Evolutionary conservation across 2,888 invertebrate genomes (phyloP), one percentile per base, ranked within the genome.

Genomic region (Aleiodes testaceus): DNA sequence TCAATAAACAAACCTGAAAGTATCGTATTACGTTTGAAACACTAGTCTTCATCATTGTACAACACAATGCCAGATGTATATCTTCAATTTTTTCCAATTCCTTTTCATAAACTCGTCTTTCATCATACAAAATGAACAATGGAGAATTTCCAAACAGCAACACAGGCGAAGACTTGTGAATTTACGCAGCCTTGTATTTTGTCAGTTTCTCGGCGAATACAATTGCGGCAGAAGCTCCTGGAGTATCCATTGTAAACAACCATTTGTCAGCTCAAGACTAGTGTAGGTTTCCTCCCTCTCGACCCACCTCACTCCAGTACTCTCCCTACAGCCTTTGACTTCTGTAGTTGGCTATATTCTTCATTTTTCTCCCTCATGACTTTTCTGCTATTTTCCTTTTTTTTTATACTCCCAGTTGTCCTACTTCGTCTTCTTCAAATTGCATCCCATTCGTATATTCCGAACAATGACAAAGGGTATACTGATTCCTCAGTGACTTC

Each of bases 201-300:
- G 53, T 16, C 18, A 49, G 18, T 49, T 26, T 36, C 59, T 30
- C 47, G 16, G 26, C 45, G 52, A 30, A 69, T 71, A 52, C 66
- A 50, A 67, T 67, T 66, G 53, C 50, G 67, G 26, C 63, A 63
- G 49, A 64, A 70, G 65, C 72, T 72, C 47, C 69, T 71, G 74
- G 72, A 75, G 59, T 36, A 59, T 59, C 78, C 78, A 77, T 82
- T 81, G 81, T 80, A 82, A 82, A 82, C 79, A 82, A 76, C 79
- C 79, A 81, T 82, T 82, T 81, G 81, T 82, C 81, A 81, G 78
- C 68, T 66, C 55, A 72, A 65, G 72, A 74, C 66, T 70, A 65
- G 69, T 59, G 52, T 45, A 20, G 67, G 71, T 71, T 49, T 42
- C 68, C 70, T 72, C 68, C 49, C 50, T 52, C 50, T 18, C 66